These are phyloP conservation scores for Caenorhabditis sinica DNA, from an alignment of 2,888 invertebrate species.

Conservation along the genomic window DNA sequence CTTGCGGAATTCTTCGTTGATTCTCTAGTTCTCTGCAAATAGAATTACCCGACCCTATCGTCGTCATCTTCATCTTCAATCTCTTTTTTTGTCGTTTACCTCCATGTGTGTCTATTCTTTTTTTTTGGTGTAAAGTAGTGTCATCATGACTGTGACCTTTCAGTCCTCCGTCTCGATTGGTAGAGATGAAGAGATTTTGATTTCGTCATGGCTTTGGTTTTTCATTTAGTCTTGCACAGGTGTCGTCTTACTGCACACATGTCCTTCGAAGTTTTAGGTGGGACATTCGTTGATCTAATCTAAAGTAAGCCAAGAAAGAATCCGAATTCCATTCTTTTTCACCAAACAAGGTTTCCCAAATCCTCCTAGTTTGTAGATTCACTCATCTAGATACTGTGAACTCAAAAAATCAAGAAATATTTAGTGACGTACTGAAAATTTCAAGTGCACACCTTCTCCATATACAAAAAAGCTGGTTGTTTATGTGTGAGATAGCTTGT, in stretches of 20 bases:
- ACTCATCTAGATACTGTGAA: too few relatives aligned
- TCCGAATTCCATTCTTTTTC: too few relatives aligned
- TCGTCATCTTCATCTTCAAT: conserved; percentile 28
- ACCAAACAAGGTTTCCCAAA: too few relatives aligned
- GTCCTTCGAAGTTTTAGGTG: neutral
- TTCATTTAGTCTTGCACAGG: neutral
- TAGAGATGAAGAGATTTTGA: conserved; percentile 10
- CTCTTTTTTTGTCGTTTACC: conserved; percentile 26
- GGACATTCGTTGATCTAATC: conserved; percentile 12
- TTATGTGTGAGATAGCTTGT: conserved; percentile 13
- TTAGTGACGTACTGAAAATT: too few relatives aligned
- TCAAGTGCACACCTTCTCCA: neutral
- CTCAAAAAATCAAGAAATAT: too few relatives aligned
- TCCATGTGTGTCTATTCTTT: conserved; percentile 15
- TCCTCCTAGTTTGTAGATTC: too few relatives aligned
- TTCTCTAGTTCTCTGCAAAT: neutral
- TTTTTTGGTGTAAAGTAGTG: conserved; percentile 43
- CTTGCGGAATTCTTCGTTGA: neutral
- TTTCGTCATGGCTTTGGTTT: neutral
- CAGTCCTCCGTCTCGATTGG: neutral
- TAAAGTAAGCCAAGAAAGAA: too few relatives aligned
- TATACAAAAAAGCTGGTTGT: neutral
- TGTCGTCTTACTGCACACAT: neutral
- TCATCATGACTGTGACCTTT: conserved; percentile 31
- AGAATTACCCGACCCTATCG: conserved; percentile 10